Conservation (phyloP, 2,113 vertebrate genomes). For the Cyprinodon variegatus region DNA sequence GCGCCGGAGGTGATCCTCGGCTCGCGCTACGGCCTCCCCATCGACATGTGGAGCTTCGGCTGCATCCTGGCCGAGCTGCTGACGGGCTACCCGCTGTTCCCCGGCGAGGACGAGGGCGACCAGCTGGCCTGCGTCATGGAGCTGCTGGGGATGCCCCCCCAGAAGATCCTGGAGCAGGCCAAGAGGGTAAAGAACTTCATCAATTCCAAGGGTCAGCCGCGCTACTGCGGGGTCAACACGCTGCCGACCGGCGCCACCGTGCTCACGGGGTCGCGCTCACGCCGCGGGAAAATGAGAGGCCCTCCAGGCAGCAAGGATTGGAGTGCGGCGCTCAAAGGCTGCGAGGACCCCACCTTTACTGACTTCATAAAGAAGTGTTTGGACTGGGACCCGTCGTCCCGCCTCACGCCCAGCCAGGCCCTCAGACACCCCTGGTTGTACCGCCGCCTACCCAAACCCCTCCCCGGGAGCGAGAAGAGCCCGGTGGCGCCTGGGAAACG, state of each 20-base stretch:
- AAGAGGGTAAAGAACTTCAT: constrained; percentile 97
- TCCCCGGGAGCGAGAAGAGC: constrained; percentile 80
- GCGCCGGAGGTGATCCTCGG: constrained; percentile 96
- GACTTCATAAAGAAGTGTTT: constrained; percentile 96
- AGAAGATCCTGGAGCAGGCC: constrained; percentile 93
- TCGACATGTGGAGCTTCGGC: constrained; percentile 99
- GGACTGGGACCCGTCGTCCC: constrained; percentile 92
- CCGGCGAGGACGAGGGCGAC: constrained; percentile 95
- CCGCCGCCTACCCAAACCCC: constrained; percentile 85
- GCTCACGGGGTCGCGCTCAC: constrained; percentile 88
- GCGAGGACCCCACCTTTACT: constrained; percentile 91
- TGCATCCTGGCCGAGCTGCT: constrained; percentile 95
- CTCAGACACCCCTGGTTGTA: constrained; percentile 94
- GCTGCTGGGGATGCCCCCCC: constrained; percentile 91
- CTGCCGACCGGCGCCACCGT: constrained; percentile 88
- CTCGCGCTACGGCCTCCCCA: constrained; percentile 93
- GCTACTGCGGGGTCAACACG: constrained; percentile 89
- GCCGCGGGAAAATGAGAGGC: constrained; percentile 90
- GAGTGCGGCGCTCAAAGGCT: constrained; percentile 90
- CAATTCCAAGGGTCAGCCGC: constrained; percentile 95
- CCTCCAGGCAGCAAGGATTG: constrained; percentile 94
- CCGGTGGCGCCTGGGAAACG: constrained; percentile 76
- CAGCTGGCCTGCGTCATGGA: constrained; percentile 99
- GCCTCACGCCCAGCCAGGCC: constrained; percentile 92
- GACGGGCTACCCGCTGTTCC: constrained; percentile 95